Evolutionary conservation across 1,140 invertebrate genomes (phyloP), one percentile per base, ranked within the genome.

Genomic region (Camponotus pennsylvanicus): DNA sequence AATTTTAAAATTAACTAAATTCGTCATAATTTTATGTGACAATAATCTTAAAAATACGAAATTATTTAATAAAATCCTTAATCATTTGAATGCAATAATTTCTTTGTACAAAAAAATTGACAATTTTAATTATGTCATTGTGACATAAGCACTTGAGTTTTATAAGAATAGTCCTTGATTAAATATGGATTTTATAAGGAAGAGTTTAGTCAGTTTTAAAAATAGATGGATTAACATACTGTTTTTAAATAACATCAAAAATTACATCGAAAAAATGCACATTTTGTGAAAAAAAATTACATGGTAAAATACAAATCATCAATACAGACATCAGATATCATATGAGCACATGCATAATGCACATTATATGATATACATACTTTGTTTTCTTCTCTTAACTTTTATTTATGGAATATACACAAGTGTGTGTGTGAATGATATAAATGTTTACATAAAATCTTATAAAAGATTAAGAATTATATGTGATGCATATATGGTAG

Each of bases 251-350:
- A 40, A 52, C 18, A 40, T 27, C 27, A 0, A 27, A 27, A 27
- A 27, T 71, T 49, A 52, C 63, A 21, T 52, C 83, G 34, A 40
- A 77, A 86, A 69, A 15, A 64, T 67, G 45, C 55, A 27, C 76
- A 37, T 45, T 77, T 61, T 69, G 37, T 69, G 66, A 49, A 49
- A 49, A 45, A 3, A 87, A 67, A 89, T 90, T 79, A 86, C 52
- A 64, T 73, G n/a, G 45, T 61, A 71, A 89, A 90, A 63, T 90
- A 84, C 85, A 84, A 75, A 89, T 79, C 59, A 71, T 64, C 49
- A 40, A 55, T 55, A 37, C 37, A 27, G 27, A 27, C 27, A 27
- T 27, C 27, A 27, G 27, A 27, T 27, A 0, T 40, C 18, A 40
- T 21, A 21, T 34, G 32, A n/a, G 15, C 32, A 9, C 7, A 45